A percentile compares a stretch with the other conserved stretches of the same genome.
phyloP scores from a whole-genome alignment of 2,888 invertebrate genomes.

The Coelinius sp. region DNA sequence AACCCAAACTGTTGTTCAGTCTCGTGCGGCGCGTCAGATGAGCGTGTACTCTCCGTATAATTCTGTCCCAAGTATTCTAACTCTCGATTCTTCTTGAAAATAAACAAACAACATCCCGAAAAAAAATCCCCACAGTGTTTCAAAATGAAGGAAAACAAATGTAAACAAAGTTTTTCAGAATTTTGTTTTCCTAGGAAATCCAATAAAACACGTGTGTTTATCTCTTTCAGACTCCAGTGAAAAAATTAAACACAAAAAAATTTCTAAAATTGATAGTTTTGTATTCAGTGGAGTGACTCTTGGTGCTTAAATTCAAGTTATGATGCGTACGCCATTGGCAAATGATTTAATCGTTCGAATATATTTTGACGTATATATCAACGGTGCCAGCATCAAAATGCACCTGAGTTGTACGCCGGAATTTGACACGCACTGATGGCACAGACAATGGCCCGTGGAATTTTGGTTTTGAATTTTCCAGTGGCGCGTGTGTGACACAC shows the following conservation, averaged over 20 bases:
- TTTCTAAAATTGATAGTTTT: not conserved
- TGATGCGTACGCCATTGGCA: slow-evolving; percentile 26
- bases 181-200: no score
- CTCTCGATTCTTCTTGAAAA: not conserved
- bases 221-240: not conserved
- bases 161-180: not conserved
- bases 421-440: slow-evolving; percentile 64
- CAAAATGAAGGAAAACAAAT: no score
- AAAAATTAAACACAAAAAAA: not conserved
- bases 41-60: slow-evolving; percentile 24
- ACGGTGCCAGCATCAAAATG: not conserved
- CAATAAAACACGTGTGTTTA: not conserved
- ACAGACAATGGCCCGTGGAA: slow-evolving; percentile 64
- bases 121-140: no score
- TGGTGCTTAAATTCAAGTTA: not conserved
- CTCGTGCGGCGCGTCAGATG: slow-evolving; percentile 60
- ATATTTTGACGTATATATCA: slow-evolving; percentile 11
- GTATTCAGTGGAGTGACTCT: not conserved
- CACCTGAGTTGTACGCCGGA: not conserved
- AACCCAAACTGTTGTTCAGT: slow-evolving; percentile 56
- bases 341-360: slow-evolving; percentile 24
- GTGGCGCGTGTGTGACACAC: slow-evolving; percentile 54
- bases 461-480: slow-evolving; percentile 68
- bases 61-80: not conserved
- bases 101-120: not conserved